Conservation (phyloP, 2,888 invertebrate genomes). For the Papilio elwesi region DNA sequence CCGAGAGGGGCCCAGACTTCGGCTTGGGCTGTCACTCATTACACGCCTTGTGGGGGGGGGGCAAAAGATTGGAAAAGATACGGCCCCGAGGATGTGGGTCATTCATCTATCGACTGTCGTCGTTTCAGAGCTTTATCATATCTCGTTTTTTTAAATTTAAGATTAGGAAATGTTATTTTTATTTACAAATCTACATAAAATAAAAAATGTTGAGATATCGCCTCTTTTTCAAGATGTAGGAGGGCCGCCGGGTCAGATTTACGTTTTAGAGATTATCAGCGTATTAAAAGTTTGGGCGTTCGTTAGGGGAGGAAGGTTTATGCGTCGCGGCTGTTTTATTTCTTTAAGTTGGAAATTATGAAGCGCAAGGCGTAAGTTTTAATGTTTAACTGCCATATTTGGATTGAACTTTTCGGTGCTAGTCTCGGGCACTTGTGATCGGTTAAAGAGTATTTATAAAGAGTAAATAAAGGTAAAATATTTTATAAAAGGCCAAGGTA, state of each 20-base stretch:
- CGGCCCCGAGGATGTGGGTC: too few relatives aligned
- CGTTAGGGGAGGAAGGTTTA: conserved; percentile 29
- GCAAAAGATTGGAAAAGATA: too few relatives aligned
- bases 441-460: too few relatives aligned
- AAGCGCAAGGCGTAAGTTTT: conserved; percentile 23
- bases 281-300: conserved; percentile 37
- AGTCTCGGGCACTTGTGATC: background rate
- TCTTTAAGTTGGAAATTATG: conserved; percentile 26
- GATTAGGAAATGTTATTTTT: conserved; percentile 6
- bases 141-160: background rate
- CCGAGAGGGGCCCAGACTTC: too few relatives aligned
- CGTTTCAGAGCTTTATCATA: background rate
- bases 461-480: too few relatives aligned
- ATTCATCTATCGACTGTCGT: background rate
- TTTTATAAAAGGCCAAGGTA: too few relatives aligned
- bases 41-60: too few relatives aligned
- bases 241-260: conserved; percentile 30
- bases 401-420: background rate
- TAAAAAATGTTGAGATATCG: conserved; percentile 11
- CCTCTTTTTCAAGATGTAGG: conserved; percentile 8
- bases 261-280: conserved; percentile 34
- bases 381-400: conserved; percentile 30
- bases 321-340: conserved; percentile 34
- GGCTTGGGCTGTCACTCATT: too few relatives aligned
- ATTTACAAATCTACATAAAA: conserved; percentile 15